Evolutionary conservation across 2,888 invertebrate genomes (phyloP).

Genomic region (Drosophila pseudotakahashii): DNA sequence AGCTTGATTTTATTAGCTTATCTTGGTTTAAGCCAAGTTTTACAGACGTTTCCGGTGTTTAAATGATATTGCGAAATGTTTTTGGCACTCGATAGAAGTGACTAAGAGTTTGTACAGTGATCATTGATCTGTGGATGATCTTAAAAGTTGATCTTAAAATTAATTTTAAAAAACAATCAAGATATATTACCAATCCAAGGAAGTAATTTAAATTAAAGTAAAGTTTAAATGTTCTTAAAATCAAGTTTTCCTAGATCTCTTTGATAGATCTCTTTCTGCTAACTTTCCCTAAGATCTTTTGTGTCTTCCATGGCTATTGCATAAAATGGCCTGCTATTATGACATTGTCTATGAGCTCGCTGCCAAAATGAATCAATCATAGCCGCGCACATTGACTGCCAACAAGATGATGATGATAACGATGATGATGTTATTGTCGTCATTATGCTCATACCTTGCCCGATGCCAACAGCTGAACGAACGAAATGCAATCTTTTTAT

Average conservation of each 20-base stretch:
- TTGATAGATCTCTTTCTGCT: not conserved
- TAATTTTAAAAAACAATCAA: not conserved
- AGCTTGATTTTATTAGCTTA: not conserved
- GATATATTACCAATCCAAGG: too few species aligned
- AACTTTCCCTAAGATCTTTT: not conserved
- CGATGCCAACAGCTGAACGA: conserved; percentile 70
- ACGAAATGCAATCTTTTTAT: conserved; percentile 77
- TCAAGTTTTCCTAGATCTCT: too few species aligned
- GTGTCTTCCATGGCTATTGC: conserved; percentile 36
- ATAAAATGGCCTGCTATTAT: conserved; percentile 48
- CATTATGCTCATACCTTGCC: conserved; percentile 68
- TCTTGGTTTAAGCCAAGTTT: not conserved
- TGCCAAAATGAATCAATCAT: conserved; percentile 76
- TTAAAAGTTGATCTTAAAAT: not conserved
- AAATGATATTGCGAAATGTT: conserved; percentile 1
- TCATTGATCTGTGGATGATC: not conserved
- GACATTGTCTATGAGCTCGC: conserved; percentile 31
- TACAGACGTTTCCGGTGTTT: not conserved
- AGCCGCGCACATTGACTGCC: conserved; percentile 64
- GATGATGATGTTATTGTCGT: conserved; percentile 55
- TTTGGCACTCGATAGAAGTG: not conserved
- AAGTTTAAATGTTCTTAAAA: not conserved
- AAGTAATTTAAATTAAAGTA: not conserved
- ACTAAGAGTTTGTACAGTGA: too few species aligned
- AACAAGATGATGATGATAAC: conserved; percentile 31